Conservation (phyloP, 1,140 invertebrate species). For the Drosophila sucinea region DNA sequence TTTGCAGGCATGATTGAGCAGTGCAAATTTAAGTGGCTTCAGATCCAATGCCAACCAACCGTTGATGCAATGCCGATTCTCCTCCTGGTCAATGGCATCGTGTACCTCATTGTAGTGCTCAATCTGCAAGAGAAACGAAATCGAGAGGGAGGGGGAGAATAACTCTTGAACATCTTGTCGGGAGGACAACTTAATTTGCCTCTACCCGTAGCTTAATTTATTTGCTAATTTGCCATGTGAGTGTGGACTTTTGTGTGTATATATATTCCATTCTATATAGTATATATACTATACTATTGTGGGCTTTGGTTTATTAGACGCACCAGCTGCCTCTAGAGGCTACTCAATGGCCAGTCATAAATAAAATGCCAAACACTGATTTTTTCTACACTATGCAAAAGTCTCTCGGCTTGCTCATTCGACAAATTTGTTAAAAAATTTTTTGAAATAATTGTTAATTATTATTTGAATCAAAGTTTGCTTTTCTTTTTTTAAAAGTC, state of each 20-base stretch:
- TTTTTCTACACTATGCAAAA: conserved; percentile 35
- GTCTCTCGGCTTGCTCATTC: not conserved
- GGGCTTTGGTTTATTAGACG: conserved; percentile 62
- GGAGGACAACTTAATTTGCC: conserved; percentile 61
- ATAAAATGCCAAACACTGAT: conserved; percentile 73
- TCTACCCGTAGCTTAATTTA: conserved; percentile 54
- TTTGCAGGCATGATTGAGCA: conserved; percentile 88
- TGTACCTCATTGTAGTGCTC: conserved; percentile 78
- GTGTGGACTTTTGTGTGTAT: conserved; percentile 22
- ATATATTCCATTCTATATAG: not conserved
- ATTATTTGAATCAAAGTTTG: too few relatives aligned
- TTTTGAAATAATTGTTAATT: too few relatives aligned
- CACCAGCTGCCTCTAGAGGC: conserved; percentile 68
- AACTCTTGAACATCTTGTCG: not conserved
- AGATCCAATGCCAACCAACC: conserved; percentile 88
- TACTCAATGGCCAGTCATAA: conserved; percentile 73
- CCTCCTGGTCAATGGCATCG: conserved; percentile 68
- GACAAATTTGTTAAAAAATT: too few relatives aligned
- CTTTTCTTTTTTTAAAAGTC: too few relatives aligned
- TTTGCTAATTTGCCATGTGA: conserved; percentile 71
- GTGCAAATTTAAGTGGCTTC: conserved; percentile 87
- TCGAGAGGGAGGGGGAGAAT: not conserved
- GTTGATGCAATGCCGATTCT: conserved; percentile 83
- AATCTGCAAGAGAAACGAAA: conserved; percentile 52
- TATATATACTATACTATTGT: conserved; percentile 23